Percentiles rank a stretch among this genome's conserved stretches.
Evolutionary conservation across 2,888 invertebrate genomes (phyloP).

Genomic region (Netelia inedita): DNA sequence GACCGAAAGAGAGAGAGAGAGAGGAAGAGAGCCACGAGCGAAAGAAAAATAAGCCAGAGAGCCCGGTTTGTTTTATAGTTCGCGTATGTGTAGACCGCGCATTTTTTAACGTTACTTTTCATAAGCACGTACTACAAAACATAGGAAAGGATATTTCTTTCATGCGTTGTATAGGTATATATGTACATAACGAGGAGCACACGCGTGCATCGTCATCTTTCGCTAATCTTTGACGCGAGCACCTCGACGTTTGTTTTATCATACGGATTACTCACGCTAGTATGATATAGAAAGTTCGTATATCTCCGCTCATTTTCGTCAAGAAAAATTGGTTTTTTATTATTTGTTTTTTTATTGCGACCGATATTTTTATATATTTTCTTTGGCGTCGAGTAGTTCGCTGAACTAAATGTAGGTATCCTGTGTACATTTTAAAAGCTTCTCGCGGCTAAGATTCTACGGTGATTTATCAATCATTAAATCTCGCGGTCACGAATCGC

Average conservation of each 20-base stretch:
- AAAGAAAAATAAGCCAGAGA: slow-evolving; percentile 47
- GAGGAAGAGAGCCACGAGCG: slow-evolving; percentile 29
- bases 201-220: slow-evolving; percentile 58
- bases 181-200: slow-evolving; percentile 9
- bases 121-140: slow-evolving; percentile 43
- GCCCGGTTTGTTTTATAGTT: slow-evolving; percentile 69
- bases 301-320: neutral
- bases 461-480: slow-evolving; percentile 57
- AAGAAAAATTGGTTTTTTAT: neutral
- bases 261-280: slow-evolving; percentile 44
- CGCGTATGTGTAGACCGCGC: slow-evolving; percentile 45
- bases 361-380: slow-evolving; percentile 7
- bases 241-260: slow-evolving; percentile 59
- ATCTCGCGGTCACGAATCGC: slow-evolving; percentile 50
- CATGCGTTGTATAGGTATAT: neutral
- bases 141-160: neutral
- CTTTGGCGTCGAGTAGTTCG: neutral
- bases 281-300: slow-evolving; percentile 3
- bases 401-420: neutral
- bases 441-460: slow-evolving; percentile 1
- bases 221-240: slow-evolving; percentile 65
- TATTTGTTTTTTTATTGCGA: neutral
- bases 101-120: slow-evolving; percentile 58
- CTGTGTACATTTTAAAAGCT: neutral
- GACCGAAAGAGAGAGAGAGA: slow-evolving; percentile 55